Evolutionary conservation across 2,113 vertebrate species (phyloP).

Genomic region (Recurvirostra avosetta): DNA sequence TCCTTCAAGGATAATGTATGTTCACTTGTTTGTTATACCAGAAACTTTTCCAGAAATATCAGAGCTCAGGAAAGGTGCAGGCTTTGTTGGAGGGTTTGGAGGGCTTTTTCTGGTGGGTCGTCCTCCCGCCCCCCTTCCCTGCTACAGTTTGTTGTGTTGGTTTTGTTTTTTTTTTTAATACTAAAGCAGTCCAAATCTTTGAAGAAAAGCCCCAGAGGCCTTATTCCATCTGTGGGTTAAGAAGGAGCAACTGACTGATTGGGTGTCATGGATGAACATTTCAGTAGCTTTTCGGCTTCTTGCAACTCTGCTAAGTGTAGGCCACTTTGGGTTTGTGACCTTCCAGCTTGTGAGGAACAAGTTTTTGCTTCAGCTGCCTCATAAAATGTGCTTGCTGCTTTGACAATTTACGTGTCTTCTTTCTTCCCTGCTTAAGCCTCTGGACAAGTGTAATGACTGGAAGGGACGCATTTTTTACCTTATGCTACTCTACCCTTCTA

Average conservation of each 20-base stretch:
- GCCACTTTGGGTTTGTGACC: not conserved
- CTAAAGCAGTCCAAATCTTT: not conserved
- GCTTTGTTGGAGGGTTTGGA: not conserved
- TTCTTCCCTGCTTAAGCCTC: slow-evolving; percentile 43
- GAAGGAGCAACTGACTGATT: not conserved
- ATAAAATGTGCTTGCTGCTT: not conserved
- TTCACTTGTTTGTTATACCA: not conserved
- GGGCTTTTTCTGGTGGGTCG: not conserved
- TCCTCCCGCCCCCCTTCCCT: too few relatives aligned
- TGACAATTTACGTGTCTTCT: slow-evolving; percentile 10
- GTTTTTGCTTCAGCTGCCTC: not conserved
- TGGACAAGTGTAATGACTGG: slow-evolving; percentile 16
- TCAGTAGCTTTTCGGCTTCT: not conserved
- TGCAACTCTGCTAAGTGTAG: not conserved
- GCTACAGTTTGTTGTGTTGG: not conserved
- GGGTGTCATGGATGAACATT: not conserved
- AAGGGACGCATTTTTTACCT: not conserved
- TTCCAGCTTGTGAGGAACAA: not conserved
- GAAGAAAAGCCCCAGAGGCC: not conserved
- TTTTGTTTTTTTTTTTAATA: not conserved
- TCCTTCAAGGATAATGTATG: not conserved
- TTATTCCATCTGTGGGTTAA: not conserved
- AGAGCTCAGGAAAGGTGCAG: not conserved
- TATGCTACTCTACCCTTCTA: not conserved
- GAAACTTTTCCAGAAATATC: not conserved